Evolutionary conservation across 92 coral and sea anemone genomes (phyloP), one percentile per base, ranked within the genome.

Genomic region (Epizoanthus stellaris): DNA sequence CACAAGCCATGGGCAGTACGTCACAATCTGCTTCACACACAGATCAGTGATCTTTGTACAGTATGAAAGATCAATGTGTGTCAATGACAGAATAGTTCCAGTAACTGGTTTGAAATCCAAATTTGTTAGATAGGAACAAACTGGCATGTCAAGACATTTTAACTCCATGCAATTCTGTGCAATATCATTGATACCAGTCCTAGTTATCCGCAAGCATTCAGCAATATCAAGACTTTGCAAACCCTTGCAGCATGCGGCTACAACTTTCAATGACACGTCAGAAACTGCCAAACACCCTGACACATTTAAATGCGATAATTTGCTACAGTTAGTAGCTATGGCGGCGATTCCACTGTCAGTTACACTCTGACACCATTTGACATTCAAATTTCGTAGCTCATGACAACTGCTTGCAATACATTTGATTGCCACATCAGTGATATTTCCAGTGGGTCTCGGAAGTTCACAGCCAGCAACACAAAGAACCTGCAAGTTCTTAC

Each of bases 231-330:
- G 81, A 39, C 88, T 85, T 40, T 77, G 58, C 14, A 94, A 74
- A 23, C 89, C 73, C 73, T 75, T 76, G 69, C 93, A 91, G 73
- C 82, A 89, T 36, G 95, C 81, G 39, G 98, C 93, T 15, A 94
- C 70, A 11, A 94, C 85, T 13, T 92, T 84, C 45, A 94, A 66
- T 2, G 95, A 91, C 45, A 87, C 87, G 70, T 94, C 98, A 61
- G 98, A 91, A 42, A 94, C 89, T 25, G 91, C 94, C 39, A 94
- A 88, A 57, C 98, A 94, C 13, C 98, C 98, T n/a, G 93, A 86
- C 21, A 91, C 92, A 81, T 94, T 94, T 15, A 94, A 69, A 82
- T 87, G 88, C 0, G 85, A 60, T 16, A 94, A 91, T 34, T 54
- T 60, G 14, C 52, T 79, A 47, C 98, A 94, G 53, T 82, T 91